phyloP scores from a whole-genome alignment of 2,113 vertebrate genomes.

The Oplegnathus fasciatus region DNA sequence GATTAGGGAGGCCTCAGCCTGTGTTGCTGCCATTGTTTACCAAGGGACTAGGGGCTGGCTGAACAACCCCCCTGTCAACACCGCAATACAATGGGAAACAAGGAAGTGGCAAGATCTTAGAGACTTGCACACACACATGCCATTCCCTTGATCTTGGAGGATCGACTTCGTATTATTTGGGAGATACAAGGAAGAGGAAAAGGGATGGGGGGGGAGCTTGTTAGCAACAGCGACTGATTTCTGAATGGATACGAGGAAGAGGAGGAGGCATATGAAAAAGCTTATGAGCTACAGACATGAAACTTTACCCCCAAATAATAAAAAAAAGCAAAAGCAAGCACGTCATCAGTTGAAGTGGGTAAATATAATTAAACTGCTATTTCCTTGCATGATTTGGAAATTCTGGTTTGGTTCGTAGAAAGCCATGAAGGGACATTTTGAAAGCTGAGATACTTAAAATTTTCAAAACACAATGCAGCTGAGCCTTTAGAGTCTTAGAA shows the following conservation, averaged over 20 bases:
- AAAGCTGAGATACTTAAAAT: neutral
- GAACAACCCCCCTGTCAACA: conserved; percentile 80
- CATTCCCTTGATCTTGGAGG: conserved; percentile 75
- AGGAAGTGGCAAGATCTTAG: conserved; percentile 75
- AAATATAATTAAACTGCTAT: conserved; percentile 4
- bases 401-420: conserved; percentile 2
- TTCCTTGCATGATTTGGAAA: conserved; percentile 20
- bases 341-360: neutral
- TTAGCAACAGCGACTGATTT: conserved; percentile 49
- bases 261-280: conserved; percentile 23
- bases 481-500: conserved; percentile 30
- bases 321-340: conserved; percentile 6
- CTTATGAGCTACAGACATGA: neutral
- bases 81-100: conserved; percentile 76
- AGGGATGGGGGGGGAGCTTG: conserved; percentile 6
- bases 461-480: conserved; percentile 23
- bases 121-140: conserved; percentile 67
- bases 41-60: conserved; percentile 76
- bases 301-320: neutral
- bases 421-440: conserved; percentile 21
- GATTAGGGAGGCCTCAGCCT: conserved; percentile 81
- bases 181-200: conserved; percentile 31
- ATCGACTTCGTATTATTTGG: conserved; percentile 62
- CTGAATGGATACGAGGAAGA: conserved; percentile 45
- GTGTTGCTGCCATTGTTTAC: conserved; percentile 84